Percentiles rank a stretch among this genome's conserved stretches.
These are phyloP conservation scores for Bradynema listronoti DNA, from an alignment of 1,140 invertebrate genomes.

Conservation along the genomic window DNA sequence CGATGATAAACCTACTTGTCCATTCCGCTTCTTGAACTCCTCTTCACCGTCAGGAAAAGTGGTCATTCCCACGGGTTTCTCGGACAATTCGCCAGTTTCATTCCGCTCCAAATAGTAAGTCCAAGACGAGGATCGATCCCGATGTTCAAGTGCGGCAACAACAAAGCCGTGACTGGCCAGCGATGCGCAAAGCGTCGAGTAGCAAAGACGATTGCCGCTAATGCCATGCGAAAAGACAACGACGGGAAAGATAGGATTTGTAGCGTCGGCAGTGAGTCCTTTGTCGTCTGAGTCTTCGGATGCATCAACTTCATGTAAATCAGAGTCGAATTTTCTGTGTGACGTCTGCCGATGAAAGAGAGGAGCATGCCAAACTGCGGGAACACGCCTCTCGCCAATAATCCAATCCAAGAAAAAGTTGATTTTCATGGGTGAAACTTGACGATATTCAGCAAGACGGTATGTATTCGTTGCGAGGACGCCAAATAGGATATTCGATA, in stretches of 20 bases:
- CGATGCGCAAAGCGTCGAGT: slow-evolving; percentile 64
- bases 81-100: slow-evolving; percentile 33
- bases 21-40: slow-evolving; percentile 59
- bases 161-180: slow-evolving; percentile 67
- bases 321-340: too few species aligned
- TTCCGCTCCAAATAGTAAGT: slow-evolving; percentile 44
- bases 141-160: slow-evolving; percentile 66
- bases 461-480: slow-evolving; percentile 63
- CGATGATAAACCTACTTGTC: slow-evolving; percentile 62
- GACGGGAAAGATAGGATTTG: slow-evolving; percentile 63
- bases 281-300: too few species aligned
- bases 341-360: slow-evolving; percentile 45
- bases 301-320: too few species aligned
- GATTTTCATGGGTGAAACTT: slow-evolving; percentile 60
- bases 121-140: slow-evolving; percentile 48
- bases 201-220: slow-evolving; percentile 65
- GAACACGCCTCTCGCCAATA: slow-evolving; percentile 57
- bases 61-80: slow-evolving; percentile 33
- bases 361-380: slow-evolving; percentile 36
- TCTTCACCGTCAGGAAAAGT: slow-evolving; percentile 41
- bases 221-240: slow-evolving; percentile 68
- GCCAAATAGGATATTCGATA: too few species aligned
- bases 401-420: slow-evolving; percentile 61
- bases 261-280: too few species aligned
- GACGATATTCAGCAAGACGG: slow-evolving; percentile 63